These are phyloP conservation scores for Marisa cornuarietis DNA, from an alignment of 1,140 invertebrate species.

Conservation along the genomic window DNA sequence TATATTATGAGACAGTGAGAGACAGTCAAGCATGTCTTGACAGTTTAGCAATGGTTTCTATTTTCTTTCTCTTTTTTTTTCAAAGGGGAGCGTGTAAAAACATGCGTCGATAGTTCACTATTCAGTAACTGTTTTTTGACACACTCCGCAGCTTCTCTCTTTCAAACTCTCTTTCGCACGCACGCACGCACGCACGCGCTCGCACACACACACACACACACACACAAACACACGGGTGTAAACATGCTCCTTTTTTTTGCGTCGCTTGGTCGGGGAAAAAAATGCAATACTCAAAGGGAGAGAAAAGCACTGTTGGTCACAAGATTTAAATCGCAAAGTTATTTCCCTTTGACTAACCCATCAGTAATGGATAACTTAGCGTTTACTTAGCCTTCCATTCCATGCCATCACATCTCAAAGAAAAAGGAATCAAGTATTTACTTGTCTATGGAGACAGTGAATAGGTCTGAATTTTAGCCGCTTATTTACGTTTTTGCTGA, in stretches of 20 bases:
- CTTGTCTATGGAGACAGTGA: no score
- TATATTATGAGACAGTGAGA: background rate
- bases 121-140: background rate
- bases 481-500: no score
- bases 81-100: background rate
- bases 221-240: slow-evolving; percentile 4
- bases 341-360: background rate
- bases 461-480: no score
- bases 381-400: no score
- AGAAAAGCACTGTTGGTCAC: background rate
- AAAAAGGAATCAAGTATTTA: background rate
- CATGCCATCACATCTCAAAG: background rate
- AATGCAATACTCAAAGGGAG: background rate
- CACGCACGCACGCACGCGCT: background rate
- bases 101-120: background rate
- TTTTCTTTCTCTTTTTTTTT: background rate
- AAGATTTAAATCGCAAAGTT: background rate
- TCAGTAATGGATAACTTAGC: background rate
- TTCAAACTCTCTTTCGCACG: background rate
- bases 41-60: background rate
- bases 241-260: no score
- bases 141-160: background rate
- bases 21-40: background rate
- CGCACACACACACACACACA: slow-evolving; percentile 2
- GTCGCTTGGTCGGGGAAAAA: background rate